Evolutionary conservation across 2,797 vertebrate genomes (phyloP).

Genomic region (Gobionotothen gibberifrons): DNA sequence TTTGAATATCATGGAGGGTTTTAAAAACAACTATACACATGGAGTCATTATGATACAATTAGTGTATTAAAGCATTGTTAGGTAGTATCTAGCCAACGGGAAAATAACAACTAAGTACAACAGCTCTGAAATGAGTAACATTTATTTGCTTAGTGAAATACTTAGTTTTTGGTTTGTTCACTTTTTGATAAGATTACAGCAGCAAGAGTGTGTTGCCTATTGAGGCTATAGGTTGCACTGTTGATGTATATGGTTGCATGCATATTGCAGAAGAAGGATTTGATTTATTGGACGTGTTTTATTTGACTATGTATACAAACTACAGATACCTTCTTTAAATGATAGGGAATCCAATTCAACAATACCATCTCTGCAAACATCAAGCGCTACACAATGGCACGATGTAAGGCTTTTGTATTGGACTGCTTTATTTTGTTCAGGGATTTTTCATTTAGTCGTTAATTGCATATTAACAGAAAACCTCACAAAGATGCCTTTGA

Average conservation of each 20-base stretch:
- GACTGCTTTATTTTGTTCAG: background rate
- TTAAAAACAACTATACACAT: background rate
- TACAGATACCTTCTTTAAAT: background rate
- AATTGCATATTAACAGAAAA: background rate
- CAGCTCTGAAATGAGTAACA: too few species aligned
- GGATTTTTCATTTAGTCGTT: background rate
- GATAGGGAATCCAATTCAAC: slow-evolving; percentile 2
- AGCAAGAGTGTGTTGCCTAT: background rate
- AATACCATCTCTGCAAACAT: slow-evolving; percentile 2
- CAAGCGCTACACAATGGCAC: background rate
- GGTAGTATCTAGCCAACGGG: background rate
- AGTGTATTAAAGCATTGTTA: background rate
- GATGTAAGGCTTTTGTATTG: background rate
- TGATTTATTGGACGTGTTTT: background rate
- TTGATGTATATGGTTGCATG: background rate
- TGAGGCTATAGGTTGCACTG: background rate
- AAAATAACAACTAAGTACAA: too few species aligned
- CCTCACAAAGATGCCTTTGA: background rate
- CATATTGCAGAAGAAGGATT: background rate
- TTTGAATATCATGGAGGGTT: background rate
- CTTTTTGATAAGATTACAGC: background rate
- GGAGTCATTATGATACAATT: background rate
- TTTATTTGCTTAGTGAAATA: background rate
- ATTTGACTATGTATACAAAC: background rate
- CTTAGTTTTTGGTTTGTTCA: background rate